Evolutionary conservation across 2,113 vertebrate genomes (phyloP).

Genomic region (Cettia cetti): DNA sequence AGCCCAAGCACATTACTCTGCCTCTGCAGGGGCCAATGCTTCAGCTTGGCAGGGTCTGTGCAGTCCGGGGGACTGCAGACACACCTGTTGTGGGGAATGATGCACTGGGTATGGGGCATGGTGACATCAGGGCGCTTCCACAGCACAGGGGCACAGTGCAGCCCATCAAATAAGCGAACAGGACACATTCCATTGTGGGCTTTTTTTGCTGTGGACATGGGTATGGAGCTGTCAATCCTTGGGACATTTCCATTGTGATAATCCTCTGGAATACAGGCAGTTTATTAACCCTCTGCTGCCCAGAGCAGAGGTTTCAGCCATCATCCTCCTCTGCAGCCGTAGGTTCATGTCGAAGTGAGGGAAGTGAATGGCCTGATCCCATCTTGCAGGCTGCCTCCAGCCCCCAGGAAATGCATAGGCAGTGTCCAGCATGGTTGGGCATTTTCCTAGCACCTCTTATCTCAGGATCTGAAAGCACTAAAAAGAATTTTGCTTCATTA

Average conservation of each 20-base stretch:
- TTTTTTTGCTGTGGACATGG: slow-evolving; percentile 36
- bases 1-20: not conserved
- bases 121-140: not conserved
- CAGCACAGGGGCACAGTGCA: rapidly evolving
- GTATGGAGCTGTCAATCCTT: slow-evolving; percentile 49
- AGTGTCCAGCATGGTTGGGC: not conserved
- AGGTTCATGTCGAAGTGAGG: not conserved
- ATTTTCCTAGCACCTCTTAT: slow-evolving; percentile 13
- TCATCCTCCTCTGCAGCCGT: not conserved
- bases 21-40: not conserved
- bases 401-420: not conserved
- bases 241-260: slow-evolving; percentile 29
- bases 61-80: rapidly evolving
- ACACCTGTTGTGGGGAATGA: rapidly evolving
- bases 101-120: rapidly evolving
- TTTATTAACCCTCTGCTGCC: slow-evolving; percentile 5
- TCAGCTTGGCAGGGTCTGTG: not conserved
- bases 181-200: slow-evolving; percentile 33
- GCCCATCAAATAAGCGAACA: not conserved
- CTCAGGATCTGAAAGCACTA: slow-evolving; percentile 10
- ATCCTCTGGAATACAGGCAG: not conserved
- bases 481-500: not conserved
- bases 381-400: not conserved
- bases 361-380: rapidly evolving
- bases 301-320: not conserved